Evolutionary conservation across 2,113 vertebrate genomes (phyloP), one percentile per base, ranked within the genome.

Genomic region (Dendrocopos noguchii): DNA sequence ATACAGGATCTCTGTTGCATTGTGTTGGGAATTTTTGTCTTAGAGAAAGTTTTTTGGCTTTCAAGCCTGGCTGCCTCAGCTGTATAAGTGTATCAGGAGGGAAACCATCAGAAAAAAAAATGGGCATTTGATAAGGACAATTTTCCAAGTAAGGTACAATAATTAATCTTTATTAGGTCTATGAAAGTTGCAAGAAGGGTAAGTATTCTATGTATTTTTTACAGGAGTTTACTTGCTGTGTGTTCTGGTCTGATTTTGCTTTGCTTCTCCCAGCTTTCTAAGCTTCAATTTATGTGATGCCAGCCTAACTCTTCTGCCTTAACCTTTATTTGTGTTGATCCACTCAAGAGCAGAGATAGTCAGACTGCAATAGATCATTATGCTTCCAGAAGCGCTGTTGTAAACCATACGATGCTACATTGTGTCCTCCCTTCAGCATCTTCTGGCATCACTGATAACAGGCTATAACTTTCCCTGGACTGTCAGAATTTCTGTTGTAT

Each of bases 241-340:
- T 77, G 47, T 67, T 85, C 73, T 83, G 20, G 53, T 72, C 46
- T 72, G 31, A 15, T 85, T 94, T 87, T 80, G 15, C 59, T 94
- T 93, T 65, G 2, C 57, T 77, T 72, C 66, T 88, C 53, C 28
- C 21, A 77, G 70, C 20, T 83, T 89, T 89, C 79, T 84, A 68
- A 79, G 27, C 46, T 85, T 90, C 76, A 33, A 24, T 87, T 84
- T 64, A 56, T 83, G 56, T 78, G 79, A 81, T 66, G 77, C 28
- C 47, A 79, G 80, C 20, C 42, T 76, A 87, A 44, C 16, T 0
- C 4, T 34, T 46, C 80, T 73, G 71, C 65, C 66, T 89, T 91
- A 87, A 91, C 83, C 87, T 95, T 77, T 83, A 66, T 88, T 81
- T 79, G 34, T 93, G 84, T 79, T 89, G 88, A 94, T 75, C 64